Percentiles rank a stretch among this genome's conserved stretches.
Conservation (phyloP, 2,797 vertebrate genomes). For the Myiotriccus ornatus region DNA sequence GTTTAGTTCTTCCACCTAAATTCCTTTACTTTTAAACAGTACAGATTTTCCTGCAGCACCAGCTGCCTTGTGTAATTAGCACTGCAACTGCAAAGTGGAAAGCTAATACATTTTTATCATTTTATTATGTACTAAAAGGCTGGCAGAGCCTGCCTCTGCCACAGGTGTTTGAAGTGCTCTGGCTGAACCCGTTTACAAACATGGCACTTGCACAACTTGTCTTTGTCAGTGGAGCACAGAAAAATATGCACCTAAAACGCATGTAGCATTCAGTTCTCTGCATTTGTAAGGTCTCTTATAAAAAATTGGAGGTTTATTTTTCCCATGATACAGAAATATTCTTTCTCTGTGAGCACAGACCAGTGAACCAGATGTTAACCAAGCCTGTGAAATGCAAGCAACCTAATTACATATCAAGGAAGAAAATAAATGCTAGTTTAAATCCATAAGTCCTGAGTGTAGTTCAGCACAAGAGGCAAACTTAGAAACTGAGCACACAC, state of each 20-base stretch:
- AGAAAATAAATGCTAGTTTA: neutral
- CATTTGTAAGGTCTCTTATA: slow-evolving; percentile 1
- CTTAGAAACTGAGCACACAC: neutral
- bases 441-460: neutral
- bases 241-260: slow-evolving; percentile 3
- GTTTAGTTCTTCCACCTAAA: neutral
- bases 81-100: slow-evolving; percentile 17
- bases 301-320: neutral
- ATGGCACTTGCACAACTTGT: neutral
- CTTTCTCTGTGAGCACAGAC: neutral
- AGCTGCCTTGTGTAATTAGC: slow-evolving; percentile 22
- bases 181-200: neutral
- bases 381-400: neutral
- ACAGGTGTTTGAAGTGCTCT: slow-evolving; percentile 37
- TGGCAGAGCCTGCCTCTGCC: slow-evolving; percentile 10
- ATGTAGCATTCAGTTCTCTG: neutral
- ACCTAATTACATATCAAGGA: slow-evolving; percentile 7
- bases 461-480: slow-evolving; percentile 16
- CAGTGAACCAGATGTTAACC: slow-evolving; percentile 17
- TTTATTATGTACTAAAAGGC: neutral
- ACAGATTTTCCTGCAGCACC: neutral
- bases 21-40: neutral
- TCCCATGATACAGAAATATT: neutral
- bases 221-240: slow-evolving; percentile 1
- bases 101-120: slow-evolving; percentile 36